Conservation (phyloP, 2,797 vertebrate genomes). For the Prunella strophiata region DNA sequence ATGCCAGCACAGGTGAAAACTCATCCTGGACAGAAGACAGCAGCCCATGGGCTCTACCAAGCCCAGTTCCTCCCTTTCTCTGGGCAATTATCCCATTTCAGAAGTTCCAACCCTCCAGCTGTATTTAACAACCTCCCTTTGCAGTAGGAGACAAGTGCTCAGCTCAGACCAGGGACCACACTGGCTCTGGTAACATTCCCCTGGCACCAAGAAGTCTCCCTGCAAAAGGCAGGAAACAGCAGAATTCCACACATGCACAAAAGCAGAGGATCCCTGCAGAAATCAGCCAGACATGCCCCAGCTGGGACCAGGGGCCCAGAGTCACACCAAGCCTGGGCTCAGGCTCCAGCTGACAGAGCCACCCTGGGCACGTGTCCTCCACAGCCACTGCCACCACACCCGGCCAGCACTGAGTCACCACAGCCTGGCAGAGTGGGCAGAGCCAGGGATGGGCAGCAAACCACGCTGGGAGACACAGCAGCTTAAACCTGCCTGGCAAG, state of each 20-base stretch:
- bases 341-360: neutral
- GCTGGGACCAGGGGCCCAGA: neutral
- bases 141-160: neutral
- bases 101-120: neutral
- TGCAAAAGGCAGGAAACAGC: neutral
- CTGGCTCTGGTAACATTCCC: neutral
- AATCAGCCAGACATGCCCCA: neutral
- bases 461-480: neutral
- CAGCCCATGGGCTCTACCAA: neutral
- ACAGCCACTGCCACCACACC: neutral
- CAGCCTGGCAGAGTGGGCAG: neutral
- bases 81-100: neutral
- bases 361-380: neutral
- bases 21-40: neutral
- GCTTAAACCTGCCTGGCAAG: neutral
- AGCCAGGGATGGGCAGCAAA: neutral
- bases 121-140: neutral
- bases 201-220: neutral
- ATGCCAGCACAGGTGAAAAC: neutral
- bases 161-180: neutral
- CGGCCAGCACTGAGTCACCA: neutral
- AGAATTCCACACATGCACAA: neutral
- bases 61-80: neutral
- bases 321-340: neutral
- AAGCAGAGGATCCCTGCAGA: neutral